These are phyloP conservation scores for Drosophila gaucha DNA, from an alignment of 2,888 invertebrate species.

Conservation along the genomic window DNA sequence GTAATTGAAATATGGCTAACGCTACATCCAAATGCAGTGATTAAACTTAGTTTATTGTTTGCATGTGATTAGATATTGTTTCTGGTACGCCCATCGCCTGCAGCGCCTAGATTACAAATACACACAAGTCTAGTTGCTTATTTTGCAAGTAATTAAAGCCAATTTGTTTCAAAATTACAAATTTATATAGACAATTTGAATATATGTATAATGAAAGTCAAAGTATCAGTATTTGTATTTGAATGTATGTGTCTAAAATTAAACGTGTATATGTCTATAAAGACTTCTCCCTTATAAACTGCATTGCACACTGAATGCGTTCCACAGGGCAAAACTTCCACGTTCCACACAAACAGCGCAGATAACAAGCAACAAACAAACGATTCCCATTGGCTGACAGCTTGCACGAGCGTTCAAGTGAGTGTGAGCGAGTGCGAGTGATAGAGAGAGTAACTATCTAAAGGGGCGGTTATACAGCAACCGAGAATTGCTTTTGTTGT, in stretches of 20 bases:
- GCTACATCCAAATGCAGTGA: conserved; percentile 48
- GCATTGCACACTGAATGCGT: conserved; percentile 46
- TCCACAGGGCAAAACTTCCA: conserved; percentile 68
- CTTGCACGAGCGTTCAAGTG: conserved; percentile 8
- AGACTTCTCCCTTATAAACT: conserved; percentile 6
- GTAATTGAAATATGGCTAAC: conserved; percentile 71
- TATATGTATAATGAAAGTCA: conserved; percentile 23
- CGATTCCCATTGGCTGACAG: conserved; percentile 59
- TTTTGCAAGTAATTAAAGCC: conserved; percentile 59
- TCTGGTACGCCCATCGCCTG: conserved; percentile 35
- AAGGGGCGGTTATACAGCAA: conserved; percentile 45
- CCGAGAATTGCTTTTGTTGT: conserved; percentile 6
- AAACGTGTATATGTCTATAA: conserved; percentile 3
- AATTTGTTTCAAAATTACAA: conserved; percentile 55
- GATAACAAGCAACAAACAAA: conserved; percentile 53
- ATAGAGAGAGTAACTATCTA: conserved; percentile 13
- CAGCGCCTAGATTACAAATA: conserved; percentile 6
- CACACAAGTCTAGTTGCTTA: conserved; percentile 11
- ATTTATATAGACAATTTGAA: conserved; percentile 38
- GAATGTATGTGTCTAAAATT: not conserved
- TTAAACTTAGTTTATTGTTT: conserved; percentile 59
- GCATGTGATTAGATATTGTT: conserved; percentile 37
- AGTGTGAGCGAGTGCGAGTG: conserved; percentile 8
- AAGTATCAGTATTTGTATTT: conserved; percentile 2
- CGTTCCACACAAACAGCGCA: conserved; percentile 70